Evolutionary conservation across 2,888 invertebrate genomes (phyloP).

Genomic region (Nomada fabriciana): DNA sequence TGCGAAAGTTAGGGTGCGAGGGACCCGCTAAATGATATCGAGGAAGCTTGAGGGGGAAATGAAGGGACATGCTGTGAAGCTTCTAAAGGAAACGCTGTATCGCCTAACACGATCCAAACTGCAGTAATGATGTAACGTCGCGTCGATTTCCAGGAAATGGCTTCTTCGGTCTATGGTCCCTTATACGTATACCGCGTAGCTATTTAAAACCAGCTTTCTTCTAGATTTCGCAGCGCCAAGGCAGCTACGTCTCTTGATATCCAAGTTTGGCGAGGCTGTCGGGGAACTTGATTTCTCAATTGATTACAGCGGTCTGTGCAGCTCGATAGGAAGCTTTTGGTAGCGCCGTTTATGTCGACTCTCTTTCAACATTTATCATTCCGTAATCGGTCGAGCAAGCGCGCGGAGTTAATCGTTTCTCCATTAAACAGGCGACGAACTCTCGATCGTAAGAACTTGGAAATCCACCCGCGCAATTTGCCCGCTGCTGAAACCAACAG

Average conservation of each 20-base stretch:
- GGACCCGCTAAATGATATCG: conserved; percentile 22
- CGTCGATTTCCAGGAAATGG: conserved; percentile 16
- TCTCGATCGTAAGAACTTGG: background rate
- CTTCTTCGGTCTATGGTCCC: background rate
- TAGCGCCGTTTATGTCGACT: background rate
- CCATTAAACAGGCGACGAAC: background rate
- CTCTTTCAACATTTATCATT: background rate
- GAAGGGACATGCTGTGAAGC: background rate
- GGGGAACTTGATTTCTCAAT: background rate
- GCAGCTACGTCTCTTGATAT: background rate
- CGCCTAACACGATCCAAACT: conserved; percentile 36
- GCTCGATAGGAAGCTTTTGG: no score
- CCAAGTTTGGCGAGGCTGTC: no score
- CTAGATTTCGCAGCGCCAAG: no score
- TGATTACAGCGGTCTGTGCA: background rate
- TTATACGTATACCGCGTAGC: background rate
- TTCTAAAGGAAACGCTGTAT: background rate
- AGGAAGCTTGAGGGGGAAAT: background rate
- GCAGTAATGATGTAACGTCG: conserved; percentile 6
- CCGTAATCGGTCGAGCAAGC: background rate
- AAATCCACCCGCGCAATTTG: background rate
- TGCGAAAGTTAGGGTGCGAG: conserved; percentile 1
- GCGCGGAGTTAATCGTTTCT: background rate
- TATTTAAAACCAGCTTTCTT: background rate
- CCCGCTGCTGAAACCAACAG: background rate